Evolutionary conservation across 2,797 vertebrate species (phyloP).

Genomic region (Spatula versicolor): DNA sequence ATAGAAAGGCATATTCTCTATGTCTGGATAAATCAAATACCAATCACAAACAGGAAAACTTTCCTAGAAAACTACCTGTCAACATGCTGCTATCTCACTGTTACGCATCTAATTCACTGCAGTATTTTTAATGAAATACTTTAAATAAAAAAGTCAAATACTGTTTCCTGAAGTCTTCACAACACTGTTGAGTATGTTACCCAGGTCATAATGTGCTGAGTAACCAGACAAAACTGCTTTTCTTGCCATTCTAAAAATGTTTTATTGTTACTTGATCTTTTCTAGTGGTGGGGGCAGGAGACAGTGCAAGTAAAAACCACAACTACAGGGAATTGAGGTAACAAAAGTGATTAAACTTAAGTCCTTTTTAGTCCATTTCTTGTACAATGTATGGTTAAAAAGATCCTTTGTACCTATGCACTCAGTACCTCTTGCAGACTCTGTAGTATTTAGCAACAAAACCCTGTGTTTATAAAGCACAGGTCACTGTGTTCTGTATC

Average conservation of each 20-base stretch:
- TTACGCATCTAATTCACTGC: rapidly evolving
- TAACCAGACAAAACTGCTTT: not conserved
- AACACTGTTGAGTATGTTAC: not conserved
- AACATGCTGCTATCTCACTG: rapidly evolving
- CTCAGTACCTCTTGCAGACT: not conserved
- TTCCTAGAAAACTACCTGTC: not conserved
- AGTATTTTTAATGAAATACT: not conserved
- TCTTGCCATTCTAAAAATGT: not conserved
- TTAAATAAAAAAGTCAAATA: not conserved
- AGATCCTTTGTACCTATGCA: not conserved
- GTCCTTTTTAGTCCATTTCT: not conserved
- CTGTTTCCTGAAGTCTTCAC: not conserved
- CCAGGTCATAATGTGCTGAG: rapidly evolving
- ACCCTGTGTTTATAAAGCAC: not conserved
- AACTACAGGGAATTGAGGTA: not conserved
- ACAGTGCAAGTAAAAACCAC: not conserved
- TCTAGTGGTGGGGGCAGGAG: not conserved
- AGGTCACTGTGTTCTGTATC: rapidly evolving
- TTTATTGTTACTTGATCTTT: not conserved
- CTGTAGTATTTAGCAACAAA: not conserved
- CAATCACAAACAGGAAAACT: not conserved
- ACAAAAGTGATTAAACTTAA: not conserved
- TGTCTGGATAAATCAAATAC: not conserved
- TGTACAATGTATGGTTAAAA: not conserved
- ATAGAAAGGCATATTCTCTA: not conserved